Evolutionary conservation across 2,888 invertebrate species (phyloP), one percentile per base, ranked within the genome.

Genomic region (Ganaspis brasiliensis): DNA sequence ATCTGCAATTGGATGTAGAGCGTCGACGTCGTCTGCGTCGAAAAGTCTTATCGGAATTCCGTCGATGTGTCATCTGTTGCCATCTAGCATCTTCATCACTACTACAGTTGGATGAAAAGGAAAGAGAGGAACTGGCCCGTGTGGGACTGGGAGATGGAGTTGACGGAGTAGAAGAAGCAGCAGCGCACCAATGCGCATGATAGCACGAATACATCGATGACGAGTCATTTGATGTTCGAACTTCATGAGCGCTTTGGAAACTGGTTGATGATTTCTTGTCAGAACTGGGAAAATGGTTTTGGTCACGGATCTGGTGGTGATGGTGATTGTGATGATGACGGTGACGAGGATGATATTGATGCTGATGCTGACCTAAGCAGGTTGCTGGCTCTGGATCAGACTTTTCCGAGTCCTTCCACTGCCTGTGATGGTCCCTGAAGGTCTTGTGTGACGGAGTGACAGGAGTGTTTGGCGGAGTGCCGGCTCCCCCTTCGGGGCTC

Each of bases 331-430:
- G 79, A 79, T 85, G 84, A 75, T 85, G 81, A 92, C 92, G 85
- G 92, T 93, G 84, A 74, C 35, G 93, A 80, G 93, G 82, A 92
- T 92, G 84, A 92, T 93, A 79, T 72, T 92, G 85, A 92, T 92
- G 84, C 72, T 85, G 83, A 59, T 86, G 86, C 84, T 87, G 88
- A 91, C 91, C 91, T 90, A 91, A 87, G 88, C 87, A 89, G 87
- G 87, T 81, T 80, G 82, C 61, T 74, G 80, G 63, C 72, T 83
- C 82, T 71, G 82, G 74, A 57, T 90, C 89, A 78, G 84, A 86
- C 83, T 82, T 87, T 77, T 88, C 88, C 88, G 84, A 81, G 76
- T 88, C 88, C 88, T 82, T 89, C 90, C 90, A 89, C 79, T 87
- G 90, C 86, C 82, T 87, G 52, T 80, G 79, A 63, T 79, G 67